These are phyloP conservation scores for Nothocercus nigrocapillus DNA, from an alignment of 2,113 vertebrate genomes.

Conservation along the genomic window DNA sequence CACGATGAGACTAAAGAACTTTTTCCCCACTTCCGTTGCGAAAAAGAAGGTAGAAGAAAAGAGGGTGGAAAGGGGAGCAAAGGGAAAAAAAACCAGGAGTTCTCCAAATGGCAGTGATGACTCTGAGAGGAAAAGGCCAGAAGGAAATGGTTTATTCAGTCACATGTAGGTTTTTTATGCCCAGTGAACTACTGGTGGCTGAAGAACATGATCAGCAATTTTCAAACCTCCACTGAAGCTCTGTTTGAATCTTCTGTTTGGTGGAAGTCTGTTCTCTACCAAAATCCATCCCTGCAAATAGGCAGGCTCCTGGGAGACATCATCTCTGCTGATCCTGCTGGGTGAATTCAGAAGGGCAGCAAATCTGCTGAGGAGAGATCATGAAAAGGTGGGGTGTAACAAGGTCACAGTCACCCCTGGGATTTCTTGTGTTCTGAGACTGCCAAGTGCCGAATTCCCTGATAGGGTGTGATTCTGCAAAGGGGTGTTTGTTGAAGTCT, in stretches of 20 bases:
- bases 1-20: not conserved
- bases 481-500: not conserved
- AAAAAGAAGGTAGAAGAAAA: not conserved
- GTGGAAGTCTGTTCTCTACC: not conserved
- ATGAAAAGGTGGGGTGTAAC: not conserved
- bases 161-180: not conserved
- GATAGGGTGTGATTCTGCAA: not conserved
- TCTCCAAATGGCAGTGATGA: not conserved
- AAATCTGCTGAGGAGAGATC: not conserved
- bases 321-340: not conserved
- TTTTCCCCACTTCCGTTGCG: not conserved
- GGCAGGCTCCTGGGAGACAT: not conserved
- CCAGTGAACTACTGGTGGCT: not conserved
- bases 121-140: not conserved
- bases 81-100: not conserved
- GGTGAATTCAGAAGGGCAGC: not conserved
- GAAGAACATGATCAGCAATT: not conserved
- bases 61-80: not conserved
- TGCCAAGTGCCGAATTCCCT: not conserved
- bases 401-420: not conserved
- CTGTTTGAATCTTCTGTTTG: fast-evolving
- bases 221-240: not conserved
- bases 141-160: not conserved
- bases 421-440: not conserved
- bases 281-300: not conserved